Conservation (phyloP, 2,888 invertebrate genomes). For the Norana najaformis region DNA sequence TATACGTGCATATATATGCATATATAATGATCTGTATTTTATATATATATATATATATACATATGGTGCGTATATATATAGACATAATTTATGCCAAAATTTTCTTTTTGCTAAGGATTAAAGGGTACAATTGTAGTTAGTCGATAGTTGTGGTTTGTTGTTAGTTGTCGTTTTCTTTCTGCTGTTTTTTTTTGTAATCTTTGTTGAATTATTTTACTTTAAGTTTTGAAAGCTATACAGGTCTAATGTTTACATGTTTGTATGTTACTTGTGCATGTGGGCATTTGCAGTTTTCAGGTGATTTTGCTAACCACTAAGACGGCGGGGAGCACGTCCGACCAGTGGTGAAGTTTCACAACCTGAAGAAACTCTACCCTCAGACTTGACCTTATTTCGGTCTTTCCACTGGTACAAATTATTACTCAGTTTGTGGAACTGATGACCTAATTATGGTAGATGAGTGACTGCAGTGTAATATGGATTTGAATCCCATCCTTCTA, state of each 20-base stretch:
- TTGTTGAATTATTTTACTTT: background rate
- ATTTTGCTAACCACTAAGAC: background rate
- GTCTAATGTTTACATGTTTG: background rate
- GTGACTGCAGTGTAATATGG: background rate
- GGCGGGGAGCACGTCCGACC: background rate
- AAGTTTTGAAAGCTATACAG: background rate
- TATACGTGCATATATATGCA: background rate
- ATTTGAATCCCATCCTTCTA: background rate
- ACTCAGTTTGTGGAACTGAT: background rate
- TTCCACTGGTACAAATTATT: background rate
- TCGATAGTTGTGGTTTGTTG: background rate
- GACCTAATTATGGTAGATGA: background rate
- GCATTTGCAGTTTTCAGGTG: background rate
- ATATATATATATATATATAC: background rate
- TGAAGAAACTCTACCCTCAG: background rate
- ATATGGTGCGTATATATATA: background rate
- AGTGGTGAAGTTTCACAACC: background rate
- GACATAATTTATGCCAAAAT: background rate
- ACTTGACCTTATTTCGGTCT: background rate
- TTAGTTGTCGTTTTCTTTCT: background rate
- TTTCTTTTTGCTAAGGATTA: background rate
- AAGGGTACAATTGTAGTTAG: background rate
- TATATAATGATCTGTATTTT: background rate
- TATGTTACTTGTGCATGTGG: background rate
- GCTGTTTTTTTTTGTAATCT: slow-evolving; percentile 3